Conservation (phyloP, 2,113 vertebrate genomes). For the Myrmecobius fasciatus region DNA sequence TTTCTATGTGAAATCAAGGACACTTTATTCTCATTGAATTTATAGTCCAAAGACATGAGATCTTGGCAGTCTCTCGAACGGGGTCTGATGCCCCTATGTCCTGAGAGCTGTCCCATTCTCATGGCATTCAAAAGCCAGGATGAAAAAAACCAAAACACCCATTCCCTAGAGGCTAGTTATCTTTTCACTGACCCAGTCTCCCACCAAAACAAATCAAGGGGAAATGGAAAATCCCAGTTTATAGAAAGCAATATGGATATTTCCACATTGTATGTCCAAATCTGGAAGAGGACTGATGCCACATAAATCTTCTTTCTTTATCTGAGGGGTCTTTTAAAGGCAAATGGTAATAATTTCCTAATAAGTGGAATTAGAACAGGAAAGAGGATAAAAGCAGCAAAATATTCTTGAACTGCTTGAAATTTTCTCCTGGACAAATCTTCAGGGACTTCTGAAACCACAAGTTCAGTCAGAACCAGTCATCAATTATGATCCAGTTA, state of each 20-base stretch:
- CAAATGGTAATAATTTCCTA: neutral
- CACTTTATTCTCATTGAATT: neutral
- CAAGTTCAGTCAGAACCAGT: neutral
- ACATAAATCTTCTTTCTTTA: neutral
- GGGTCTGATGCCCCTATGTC: conserved; percentile 11
- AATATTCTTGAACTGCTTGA: neutral
- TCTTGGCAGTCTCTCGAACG: neutral
- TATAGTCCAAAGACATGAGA: neutral
- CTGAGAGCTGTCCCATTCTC: conserved; percentile 48
- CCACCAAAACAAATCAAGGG: neutral
- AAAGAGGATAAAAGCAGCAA: neutral
- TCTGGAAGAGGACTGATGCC: neutral
- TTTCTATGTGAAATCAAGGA: neutral
- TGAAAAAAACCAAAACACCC: neutral
- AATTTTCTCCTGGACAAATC: neutral
- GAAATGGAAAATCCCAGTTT: neutral
- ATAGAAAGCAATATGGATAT: neutral
- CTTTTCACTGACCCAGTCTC: neutral
- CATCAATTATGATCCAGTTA: neutral
- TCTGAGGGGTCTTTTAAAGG: neutral
- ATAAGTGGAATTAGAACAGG: neutral
- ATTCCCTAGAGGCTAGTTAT: neutral
- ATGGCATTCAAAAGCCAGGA: neutral
- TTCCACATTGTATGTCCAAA: neutral
- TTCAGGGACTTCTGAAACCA: neutral